These are phyloP conservation scores for Palythoa caribaeorum DNA, from an alignment of 92 coral and sea anemone species.

Conservation along the genomic window DNA sequence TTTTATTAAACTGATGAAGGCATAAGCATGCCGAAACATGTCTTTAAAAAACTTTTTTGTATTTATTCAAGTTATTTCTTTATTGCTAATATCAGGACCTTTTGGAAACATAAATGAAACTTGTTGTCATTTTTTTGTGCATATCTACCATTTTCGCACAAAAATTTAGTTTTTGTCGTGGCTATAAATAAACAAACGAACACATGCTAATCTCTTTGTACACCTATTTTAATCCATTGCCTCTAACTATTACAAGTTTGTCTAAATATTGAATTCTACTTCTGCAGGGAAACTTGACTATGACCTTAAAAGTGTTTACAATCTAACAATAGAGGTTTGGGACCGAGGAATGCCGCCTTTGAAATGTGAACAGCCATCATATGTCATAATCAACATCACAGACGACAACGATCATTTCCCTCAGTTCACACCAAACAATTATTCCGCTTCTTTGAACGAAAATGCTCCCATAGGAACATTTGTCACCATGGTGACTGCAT, in stretches of 20 bases:
- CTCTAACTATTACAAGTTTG: background rate
- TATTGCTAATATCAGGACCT: too few species aligned
- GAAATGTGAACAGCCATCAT: constrained; percentile 54
- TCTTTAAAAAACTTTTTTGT: too few species aligned
- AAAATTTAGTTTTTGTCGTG: too few species aligned
- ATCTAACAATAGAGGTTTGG: constrained; percentile 76
- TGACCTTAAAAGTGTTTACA: constrained; percentile 69
- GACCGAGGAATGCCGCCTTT: constrained; percentile 85
- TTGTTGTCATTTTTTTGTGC: too few species aligned
- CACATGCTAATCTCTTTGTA: too few species aligned
- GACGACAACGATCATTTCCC: constrained; percentile 92
- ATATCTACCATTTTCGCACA: too few species aligned
- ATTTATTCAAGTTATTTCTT: too few species aligned
- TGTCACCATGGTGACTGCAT: constrained; percentile 69
- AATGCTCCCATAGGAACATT: constrained; percentile 71
- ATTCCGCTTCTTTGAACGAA: constrained; percentile 68
- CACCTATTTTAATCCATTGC: too few species aligned
- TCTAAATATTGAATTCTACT: background rate
- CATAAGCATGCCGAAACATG: too few species aligned
- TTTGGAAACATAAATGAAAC: too few species aligned
- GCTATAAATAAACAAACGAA: too few species aligned
- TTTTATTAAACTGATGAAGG: too few species aligned
- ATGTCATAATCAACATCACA: constrained; percentile 69
- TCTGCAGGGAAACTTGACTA: constrained; percentile 73
- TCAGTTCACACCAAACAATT: constrained; percentile 67